Base-by-base conservation (phyloP, 35 echinoderm and acorn worm species). In the Holothuria glaberrima region DNA sequence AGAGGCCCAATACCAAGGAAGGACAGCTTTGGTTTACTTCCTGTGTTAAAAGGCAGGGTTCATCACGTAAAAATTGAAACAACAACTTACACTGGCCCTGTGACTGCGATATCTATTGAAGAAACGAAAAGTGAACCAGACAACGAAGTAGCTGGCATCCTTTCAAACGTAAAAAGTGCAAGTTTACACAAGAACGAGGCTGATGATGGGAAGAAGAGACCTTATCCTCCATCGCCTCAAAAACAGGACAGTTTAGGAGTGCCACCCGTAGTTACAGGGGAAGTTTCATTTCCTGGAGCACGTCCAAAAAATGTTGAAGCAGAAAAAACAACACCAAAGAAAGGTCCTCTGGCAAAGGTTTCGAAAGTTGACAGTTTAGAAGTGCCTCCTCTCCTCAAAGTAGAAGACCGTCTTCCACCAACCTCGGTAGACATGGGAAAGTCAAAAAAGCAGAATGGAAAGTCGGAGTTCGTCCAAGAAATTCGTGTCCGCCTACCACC, bases 161-260 rank as follows among this genome's bases (percentile, higher is more conserved):
- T 54, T 17, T 54, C 50, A 54, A 54, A 54, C 16, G 50, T 54
- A 54, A 69, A 68, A 50, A 69, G 41, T 18, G 33, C 0, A 38
- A 48, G 19, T 30, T 1, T 9, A 16, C 31, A 10, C 41, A 34
- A 18, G 18, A 69, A 70, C 9, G n/a, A 19, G 30, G n/a, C 17
- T 24, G 65, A 87, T 50, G 52, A 68, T 33, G 26, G 38, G 21
- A 34, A 69, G 58, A 87, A 19, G 7, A 32, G 32, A 84, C 28
- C 54, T 34, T 34, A 16, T 5, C 80, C 9, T 60, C 54, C 29
- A n/a, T 22, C 25, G 30, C 80, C 85, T 13, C 61, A 68, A 33
- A 87, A 71, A 14, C 86, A 92, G 65, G 90, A 92, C 59, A 95
- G 94, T 73, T 77, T 92, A 29, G 90, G 93, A 30, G 86, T 95